Evolutionary conservation across 2,113 vertebrate species (phyloP).

Genomic region (Brachionichthys hirsutus): DNA sequence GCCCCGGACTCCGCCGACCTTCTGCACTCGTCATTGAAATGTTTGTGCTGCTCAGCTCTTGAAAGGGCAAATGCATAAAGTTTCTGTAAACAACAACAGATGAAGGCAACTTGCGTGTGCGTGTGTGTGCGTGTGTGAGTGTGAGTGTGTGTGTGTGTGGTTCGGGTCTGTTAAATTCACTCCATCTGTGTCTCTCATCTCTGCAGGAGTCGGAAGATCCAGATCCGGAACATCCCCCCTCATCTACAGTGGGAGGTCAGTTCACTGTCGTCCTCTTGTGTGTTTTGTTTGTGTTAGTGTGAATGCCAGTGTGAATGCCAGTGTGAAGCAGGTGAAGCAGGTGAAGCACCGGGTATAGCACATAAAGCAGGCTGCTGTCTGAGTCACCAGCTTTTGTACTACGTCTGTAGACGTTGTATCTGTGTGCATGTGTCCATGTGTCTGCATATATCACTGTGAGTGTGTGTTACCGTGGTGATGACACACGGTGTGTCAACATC

Average conservation of each 20-base stretch:
- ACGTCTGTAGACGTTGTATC: conserved; percentile 3
- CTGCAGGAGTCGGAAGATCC: conserved; percentile 93
- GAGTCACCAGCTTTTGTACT: conserved; percentile 51
- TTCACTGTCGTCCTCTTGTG: conserved; percentile 30
- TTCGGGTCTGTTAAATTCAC: conserved; percentile 65
- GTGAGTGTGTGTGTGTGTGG: conserved; percentile 41
- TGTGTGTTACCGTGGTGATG: conserved; percentile 22
- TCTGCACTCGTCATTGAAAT: not conserved
- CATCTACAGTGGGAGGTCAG: conserved; percentile 97
- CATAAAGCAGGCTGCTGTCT: conserved; percentile 49
- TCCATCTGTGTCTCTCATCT: conserved; percentile 62
- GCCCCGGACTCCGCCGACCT: not conserved
- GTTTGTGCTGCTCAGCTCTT: conserved; percentile 7
- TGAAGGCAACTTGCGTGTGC: conserved; percentile 27
- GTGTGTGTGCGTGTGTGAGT: conserved; percentile 29
- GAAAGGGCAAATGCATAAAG: not conserved
- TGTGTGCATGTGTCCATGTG: conserved; percentile 18
- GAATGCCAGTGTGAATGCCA: conserved; percentile 18
- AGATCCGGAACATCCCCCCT: conserved; percentile 94
- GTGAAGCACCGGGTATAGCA: conserved; percentile 53
- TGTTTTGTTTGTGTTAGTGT: not conserved
- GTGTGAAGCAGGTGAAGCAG: conserved; percentile 33
- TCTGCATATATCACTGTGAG: not conserved
- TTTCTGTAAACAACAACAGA: conserved; percentile 41
- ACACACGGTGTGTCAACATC: conserved; percentile 31